Evolutionary conservation across 2,888 invertebrate genomes (phyloP), one percentile per base, ranked within the genome.

Genomic region (Drosophila diplacantha): DNA sequence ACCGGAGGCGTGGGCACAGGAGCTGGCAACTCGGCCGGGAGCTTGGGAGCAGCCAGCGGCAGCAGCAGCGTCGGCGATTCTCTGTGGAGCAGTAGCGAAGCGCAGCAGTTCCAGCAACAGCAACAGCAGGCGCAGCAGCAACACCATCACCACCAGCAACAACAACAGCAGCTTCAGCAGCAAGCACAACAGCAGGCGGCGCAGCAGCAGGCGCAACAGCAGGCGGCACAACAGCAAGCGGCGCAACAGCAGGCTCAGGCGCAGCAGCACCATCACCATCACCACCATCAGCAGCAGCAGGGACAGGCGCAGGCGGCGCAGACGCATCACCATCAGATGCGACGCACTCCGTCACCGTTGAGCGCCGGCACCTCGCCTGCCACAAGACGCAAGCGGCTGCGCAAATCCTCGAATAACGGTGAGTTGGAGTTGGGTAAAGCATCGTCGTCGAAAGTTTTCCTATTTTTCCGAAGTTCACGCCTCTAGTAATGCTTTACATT

Each of bases 401-500:
- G 93, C 73, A 93, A 93, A 87, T 90, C 91, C 20, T 93, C 93
- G 9, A 92, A 88, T 74, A 88, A 92, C 57, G 92, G 92, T 69
- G 73, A 72, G 74, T 73, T 69, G 37, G 77, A 84, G 20, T 51
- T 80, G 76, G 80, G 80, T 80, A 80, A 75, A 66, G 72, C 54
- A 81, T 80, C 80, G 82, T 74, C 69, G 51, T 44, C 46, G 37
- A 29, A 9, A 51, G 26, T 16, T 44, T 1, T 31, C 1, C 3
- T 6, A n/a, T 9, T 8, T 0, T 20, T 5, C 5, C 11, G 3
- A 1, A 16, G 18, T 44, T 3, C 9, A 11, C 5, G 16, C n/a
- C 18, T 29, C 9, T 18, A 46, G 20, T 26, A 11, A 8, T 9
- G 44, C 7, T 7, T 38, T 37, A 2, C 7, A 3, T 14, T 14